Evolutionary conservation across 2,113 vertebrate species (phyloP), one percentile per base, ranked within the genome.

Genomic region (Lampris megalopsis): DNA sequence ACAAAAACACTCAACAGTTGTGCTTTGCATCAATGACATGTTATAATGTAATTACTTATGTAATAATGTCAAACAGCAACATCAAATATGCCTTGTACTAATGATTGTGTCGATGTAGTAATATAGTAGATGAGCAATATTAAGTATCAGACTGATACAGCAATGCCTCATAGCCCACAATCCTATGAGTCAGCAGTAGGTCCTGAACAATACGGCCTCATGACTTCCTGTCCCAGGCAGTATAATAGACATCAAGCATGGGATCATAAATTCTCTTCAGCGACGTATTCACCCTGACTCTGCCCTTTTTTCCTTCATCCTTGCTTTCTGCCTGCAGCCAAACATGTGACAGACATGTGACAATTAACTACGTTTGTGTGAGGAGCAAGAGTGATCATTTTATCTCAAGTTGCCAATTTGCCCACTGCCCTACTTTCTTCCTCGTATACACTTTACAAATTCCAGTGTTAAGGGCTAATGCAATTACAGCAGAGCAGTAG

Each of bases 151-250:
- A 10, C 63, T 80, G 70, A 73, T 35, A 79, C 77, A 77, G 53
- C 54, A 54, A 56, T 11, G 71, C 63, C 54, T 58, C 63, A 53
- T 40, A 83, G 58, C 79, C 75, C 62, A 73, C 49, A 61, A 54
- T 76, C 53, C 49, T 63, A 82, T 88, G 84, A 89, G 82, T 89
- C 87, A 89, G 86, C 86, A 87, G 13, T 68, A 42, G 57, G 79
- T 75, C 74, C 66, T 67, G 62, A 79, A 65, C 80, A 72, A 78
- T 82, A 81, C 75, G 57, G 38, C 58, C 69, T 72, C 63, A 83
- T 13, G 57, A 84, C 66, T 79, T 62, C 35, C 24, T 2, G 47
- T 68, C 67, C 56, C 62, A 36, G 35, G 38, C 65, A 80, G 56
- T 41, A 74, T 40, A n/a, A 74, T 24, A 64, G 69, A 80, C 68